Base-by-base conservation (phyloP, 2,888 invertebrate species). In the Nesidiocoris tenuis region DNA sequence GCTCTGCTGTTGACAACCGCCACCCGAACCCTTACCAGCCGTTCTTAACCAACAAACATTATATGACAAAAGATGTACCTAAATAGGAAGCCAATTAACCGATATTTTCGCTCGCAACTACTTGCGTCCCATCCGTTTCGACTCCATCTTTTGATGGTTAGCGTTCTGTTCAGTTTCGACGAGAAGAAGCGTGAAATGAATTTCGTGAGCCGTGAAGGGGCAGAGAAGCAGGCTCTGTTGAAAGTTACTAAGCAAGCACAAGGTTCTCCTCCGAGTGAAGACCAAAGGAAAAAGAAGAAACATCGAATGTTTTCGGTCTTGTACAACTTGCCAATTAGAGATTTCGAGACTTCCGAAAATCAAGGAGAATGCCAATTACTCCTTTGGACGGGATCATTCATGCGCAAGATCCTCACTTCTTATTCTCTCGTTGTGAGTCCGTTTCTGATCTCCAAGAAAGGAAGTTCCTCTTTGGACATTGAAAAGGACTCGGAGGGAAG, bases 301-400 rank as follows among this genome's bases (percentile, higher is more conserved):
- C 65, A 19, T 39, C 5, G 39, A 39, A 39, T 39, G 39, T 39
- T 39, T 39, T 39, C 39, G 39, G 39, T 12, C 39, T 39, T 39
- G 39, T 39, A 39, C 65, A 39, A 65, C 39, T 39, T 65, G 65
- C 65, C 65, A 65, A 65, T 65, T 65, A 65, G 65, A 39, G 65
- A 65, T 56, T 16, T 55, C 67, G n/a, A n/a, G n/a, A n/a, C n/a
- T n/a, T n/a, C n/a, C n/a, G 22, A 67, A 67, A 67, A 67, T 67
- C 67, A 72, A 72, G 25, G 55, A 72, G 61, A 61, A 61, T 24
- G 61, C 72, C 72, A 72, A 72, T 72, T 72, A 72, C 25, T 17
- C 39, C 61, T 72, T 72, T 72, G 72, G 61, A 72, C 72, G 25
- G 21, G 72, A 39, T 61, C 72, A 63, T 61, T 61, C 61, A 56